Conservation (phyloP, 2,797 vertebrate genomes). For the Loris lydekkerianus region DNA sequence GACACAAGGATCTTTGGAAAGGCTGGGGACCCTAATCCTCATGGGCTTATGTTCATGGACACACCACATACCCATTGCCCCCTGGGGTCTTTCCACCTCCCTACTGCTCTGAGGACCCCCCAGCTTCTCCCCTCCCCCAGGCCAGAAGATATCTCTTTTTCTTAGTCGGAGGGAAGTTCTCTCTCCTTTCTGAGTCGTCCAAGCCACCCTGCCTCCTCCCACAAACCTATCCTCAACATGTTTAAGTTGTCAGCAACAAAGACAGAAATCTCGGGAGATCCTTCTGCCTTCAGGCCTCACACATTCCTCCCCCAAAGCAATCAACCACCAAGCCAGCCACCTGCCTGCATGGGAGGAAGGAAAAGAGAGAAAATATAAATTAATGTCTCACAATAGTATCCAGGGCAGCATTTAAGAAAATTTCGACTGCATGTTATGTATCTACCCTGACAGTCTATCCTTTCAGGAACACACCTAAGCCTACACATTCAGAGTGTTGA, state of each 20-base stretch:
- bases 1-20: not conserved
- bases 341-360: not conserved
- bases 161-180: not conserved
- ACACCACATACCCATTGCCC: not conserved
- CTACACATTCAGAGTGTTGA: not conserved
- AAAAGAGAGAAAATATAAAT: constrained; percentile 51
- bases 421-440: not conserved
- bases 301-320: not conserved
- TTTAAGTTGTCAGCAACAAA: constrained; percentile 35
- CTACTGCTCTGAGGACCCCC: not conserved
- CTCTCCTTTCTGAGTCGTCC: not conserved
- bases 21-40: not conserved
- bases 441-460: not conserved
- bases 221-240: not conserved
- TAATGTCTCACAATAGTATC: not conserved
- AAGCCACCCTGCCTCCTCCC: not conserved
- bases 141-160: not conserved
- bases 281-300: not conserved
- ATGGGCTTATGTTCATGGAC: not conserved
- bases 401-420: constrained; percentile 9
- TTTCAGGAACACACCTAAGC: not conserved
- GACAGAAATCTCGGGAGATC: constrained; percentile 38
- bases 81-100: not conserved
- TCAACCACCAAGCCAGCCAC: not conserved
- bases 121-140: not conserved